Evolutionary conservation across 2,113 vertebrate genomes (phyloP).

Genomic region (Crotalus horridus): DNA sequence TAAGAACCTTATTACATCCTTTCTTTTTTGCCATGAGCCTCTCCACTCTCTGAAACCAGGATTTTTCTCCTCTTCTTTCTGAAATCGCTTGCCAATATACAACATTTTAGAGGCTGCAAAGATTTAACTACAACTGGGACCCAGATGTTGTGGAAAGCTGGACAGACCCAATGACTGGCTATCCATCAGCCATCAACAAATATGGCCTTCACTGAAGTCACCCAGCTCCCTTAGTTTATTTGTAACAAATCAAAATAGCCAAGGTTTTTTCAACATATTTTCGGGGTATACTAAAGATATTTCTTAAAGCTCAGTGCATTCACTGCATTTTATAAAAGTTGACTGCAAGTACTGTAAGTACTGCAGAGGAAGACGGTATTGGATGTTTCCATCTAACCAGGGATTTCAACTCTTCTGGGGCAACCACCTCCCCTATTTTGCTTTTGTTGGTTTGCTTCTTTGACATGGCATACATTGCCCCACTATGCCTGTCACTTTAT

Average conservation of each 20-base stretch:
- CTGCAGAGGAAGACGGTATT: not conserved
- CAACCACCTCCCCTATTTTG: not conserved
- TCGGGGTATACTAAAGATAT: not conserved
- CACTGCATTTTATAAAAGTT: not conserved
- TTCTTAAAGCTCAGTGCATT: not conserved
- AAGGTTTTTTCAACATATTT: not conserved
- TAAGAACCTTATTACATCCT: not conserved
- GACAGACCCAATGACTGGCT: not conserved
- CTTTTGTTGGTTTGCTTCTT: not conserved
- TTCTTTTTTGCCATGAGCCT: not conserved
- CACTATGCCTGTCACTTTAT: not conserved
- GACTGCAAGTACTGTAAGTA: not conserved
- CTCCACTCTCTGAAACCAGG: not conserved
- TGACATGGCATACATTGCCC: not conserved
- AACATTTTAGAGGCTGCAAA: not conserved
- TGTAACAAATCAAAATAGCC: not conserved
- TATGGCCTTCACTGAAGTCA: not conserved
- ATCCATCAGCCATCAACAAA: not conserved
- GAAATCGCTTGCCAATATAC: not conserved
- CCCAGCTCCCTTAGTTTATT: not conserved
- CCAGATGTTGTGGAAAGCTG: not conserved
- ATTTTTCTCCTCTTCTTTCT: not conserved
- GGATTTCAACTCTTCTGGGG: not conserved
- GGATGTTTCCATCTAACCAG: not conserved
- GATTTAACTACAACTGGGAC: not conserved